phyloP scores from a whole-genome alignment of 1,140 invertebrate genomes.

The Cherax destructor region DNA sequence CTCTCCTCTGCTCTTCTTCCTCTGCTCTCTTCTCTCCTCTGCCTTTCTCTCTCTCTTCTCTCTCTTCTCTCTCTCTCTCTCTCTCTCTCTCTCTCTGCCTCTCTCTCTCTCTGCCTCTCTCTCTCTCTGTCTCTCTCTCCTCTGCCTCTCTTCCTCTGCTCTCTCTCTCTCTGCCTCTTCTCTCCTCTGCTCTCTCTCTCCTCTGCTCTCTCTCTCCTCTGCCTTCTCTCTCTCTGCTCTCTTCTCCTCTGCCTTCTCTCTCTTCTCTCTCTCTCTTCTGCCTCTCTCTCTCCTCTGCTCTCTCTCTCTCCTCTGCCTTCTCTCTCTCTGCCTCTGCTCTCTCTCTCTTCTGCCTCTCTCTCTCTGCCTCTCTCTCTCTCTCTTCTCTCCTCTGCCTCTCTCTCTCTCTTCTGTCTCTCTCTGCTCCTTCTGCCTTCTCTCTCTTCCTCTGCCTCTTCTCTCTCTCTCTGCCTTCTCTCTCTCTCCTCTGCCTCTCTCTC shows the following conservation, averaged over 20 bases:
- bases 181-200: not conserved
- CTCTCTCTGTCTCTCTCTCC: not conserved
- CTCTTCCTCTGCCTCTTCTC: not conserved
- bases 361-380: not conserved
- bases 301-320: not conserved
- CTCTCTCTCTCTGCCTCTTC: not conserved
- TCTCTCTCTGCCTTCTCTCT: not conserved
- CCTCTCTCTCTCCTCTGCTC: not conserved
- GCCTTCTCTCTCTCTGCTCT: not conserved
- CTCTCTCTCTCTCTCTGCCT: not conserved
- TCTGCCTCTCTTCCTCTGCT: not conserved
- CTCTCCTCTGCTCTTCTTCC: too few relatives aligned
- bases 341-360: too few relatives aligned
- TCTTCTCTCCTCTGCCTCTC: not conserved
- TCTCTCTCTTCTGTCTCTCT: too few relatives aligned
- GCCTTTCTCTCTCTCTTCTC: not conserved
- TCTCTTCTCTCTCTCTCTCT: not conserved
- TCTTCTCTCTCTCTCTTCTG: not conserved
- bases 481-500: not conserved
- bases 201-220: not conserved
- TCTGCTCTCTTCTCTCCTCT: too few relatives aligned
- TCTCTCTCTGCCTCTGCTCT: too few relatives aligned
- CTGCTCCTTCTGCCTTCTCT: not conserved
- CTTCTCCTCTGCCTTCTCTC: not conserved
- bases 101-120: not conserved